These are phyloP conservation scores for Centropyge bicolor DNA, from an alignment of 2,797 vertebrate genomes.

Conservation along the genomic window DNA sequence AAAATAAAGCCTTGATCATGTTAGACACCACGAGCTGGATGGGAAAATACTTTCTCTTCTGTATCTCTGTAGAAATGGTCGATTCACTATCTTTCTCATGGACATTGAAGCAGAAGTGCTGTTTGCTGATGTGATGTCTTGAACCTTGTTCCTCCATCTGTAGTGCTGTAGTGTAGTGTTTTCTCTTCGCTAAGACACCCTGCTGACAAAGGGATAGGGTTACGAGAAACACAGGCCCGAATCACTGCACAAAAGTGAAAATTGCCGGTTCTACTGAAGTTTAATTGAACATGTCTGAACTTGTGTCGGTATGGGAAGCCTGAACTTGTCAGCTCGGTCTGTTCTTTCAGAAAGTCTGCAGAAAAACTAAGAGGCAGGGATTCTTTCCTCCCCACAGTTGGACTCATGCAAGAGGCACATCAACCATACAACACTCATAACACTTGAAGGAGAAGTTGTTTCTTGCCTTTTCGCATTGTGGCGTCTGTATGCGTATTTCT, in stretches of 20 bases:
- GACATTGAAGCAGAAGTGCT: conserved; percentile 20
- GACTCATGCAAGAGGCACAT: conserved; percentile 22
- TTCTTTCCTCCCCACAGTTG: conserved; percentile 20
- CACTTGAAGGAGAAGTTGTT: conserved; percentile 24
- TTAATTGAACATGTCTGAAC: conserved; percentile 39
- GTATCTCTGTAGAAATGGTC: background rate
- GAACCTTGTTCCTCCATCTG: conserved; percentile 16
- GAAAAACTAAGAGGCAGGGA: background rate
- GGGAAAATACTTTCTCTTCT: background rate
- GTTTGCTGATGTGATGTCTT: conserved; percentile 11
- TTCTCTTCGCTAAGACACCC: conserved; percentile 3
- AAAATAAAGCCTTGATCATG: background rate
- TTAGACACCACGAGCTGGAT: background rate
- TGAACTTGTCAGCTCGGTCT: conserved; percentile 22
- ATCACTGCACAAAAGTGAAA: conserved; percentile 30
- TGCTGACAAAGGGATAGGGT: conserved; percentile 34
- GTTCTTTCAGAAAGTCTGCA: conserved; percentile 14
- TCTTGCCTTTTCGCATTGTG: conserved; percentile 1
- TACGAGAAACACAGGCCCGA: conserved; percentile 14
- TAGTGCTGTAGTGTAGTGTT: background rate
- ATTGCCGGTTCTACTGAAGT: conserved; percentile 11
- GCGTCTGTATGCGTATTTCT: background rate
- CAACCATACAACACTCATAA: conserved; percentile 31
- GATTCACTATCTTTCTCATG: background rate
- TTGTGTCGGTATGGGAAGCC: conserved; percentile 2